phyloP scores from a whole-genome alignment of 2,113 vertebrate genomes.

The Sphyrna mokarran region DNA sequence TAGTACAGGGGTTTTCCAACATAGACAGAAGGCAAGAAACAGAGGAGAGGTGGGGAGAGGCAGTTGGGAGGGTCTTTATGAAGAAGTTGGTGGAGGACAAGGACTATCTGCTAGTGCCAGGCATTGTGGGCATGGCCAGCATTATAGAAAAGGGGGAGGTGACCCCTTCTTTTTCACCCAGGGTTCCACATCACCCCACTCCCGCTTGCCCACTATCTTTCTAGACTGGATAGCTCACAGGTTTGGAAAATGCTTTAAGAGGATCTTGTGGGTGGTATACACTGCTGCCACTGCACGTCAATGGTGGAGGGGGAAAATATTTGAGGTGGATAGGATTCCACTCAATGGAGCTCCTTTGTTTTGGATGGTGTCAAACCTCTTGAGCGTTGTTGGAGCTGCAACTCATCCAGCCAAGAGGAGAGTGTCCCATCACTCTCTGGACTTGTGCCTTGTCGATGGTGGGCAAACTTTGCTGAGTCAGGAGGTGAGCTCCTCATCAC shows the following conservation, averaged over 20 bases:
- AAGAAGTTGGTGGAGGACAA: too few relatives aligned
- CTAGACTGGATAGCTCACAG: background rate
- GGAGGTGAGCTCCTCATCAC: background rate
- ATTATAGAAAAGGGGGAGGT: too few relatives aligned
- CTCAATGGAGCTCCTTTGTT: background rate
- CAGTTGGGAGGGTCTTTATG: too few relatives aligned
- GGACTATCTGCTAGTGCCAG: too few relatives aligned
- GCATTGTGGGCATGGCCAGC: too few relatives aligned
- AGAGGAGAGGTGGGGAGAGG: too few relatives aligned
- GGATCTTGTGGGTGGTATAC: background rate
- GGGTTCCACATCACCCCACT: too few relatives aligned
- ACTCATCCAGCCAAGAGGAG: background rate
- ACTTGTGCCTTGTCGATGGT: background rate
- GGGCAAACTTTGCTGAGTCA: background rate
- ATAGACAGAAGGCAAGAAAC: too few relatives aligned
- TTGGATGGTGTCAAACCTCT: background rate
- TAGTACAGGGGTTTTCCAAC: too few relatives aligned
- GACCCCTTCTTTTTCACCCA: too few relatives aligned
- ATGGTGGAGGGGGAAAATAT: background rate
- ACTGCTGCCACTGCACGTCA: too few relatives aligned
- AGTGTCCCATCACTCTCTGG: background rate
- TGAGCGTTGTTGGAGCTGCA: background rate
- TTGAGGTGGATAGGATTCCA: background rate
- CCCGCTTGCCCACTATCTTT: too few relatives aligned
- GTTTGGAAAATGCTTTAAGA: background rate